Conservation (phyloP, 2,888 invertebrate species). For the Amphipyra berbera region DNA sequence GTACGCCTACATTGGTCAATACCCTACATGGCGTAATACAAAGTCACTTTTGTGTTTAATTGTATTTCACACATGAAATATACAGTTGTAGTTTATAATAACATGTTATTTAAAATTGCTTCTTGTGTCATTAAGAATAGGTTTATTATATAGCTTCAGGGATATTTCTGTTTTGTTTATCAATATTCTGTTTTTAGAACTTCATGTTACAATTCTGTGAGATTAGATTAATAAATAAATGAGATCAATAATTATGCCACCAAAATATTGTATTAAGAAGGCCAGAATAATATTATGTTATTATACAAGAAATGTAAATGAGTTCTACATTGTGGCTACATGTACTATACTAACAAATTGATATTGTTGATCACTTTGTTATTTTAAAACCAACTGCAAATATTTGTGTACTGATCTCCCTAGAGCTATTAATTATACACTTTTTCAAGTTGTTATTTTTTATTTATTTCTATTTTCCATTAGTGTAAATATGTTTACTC, state of each 20-base stretch:
- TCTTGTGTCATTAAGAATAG: conserved; percentile 43
- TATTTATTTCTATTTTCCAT: conserved; percentile 47
- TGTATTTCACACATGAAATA: conserved; percentile 22
- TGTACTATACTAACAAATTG: conserved; percentile 18
- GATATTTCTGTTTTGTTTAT: conserved; percentile 10
- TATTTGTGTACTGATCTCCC: conserved; percentile 71
- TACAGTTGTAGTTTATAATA: conserved; percentile 38
- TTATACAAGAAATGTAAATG: conserved; percentile 4
- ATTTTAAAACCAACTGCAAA: conserved; percentile 54
- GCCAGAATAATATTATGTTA: neutral
- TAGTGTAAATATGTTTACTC: neutral
- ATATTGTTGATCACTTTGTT: conserved; percentile 30
- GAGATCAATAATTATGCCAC: conserved; percentile 10
- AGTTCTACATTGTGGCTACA: neutral
- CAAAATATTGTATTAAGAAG: conserved; percentile 2
- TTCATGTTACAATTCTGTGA: conserved; percentile 24
- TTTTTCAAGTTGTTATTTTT: conserved; percentile 65
- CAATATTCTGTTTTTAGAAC: neutral
- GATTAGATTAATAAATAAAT: conserved; percentile 28
- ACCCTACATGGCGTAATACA: conserved; percentile 11
- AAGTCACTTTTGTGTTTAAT: conserved; percentile 25
- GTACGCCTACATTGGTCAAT: conserved; percentile 8
- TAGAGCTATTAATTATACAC: conserved; percentile 72
- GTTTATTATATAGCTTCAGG: conserved; percentile 48
- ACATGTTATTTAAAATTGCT: conserved; percentile 53